Conservation (phyloP, 2,888 invertebrate genomes). For the Allygus modestus region DNA sequence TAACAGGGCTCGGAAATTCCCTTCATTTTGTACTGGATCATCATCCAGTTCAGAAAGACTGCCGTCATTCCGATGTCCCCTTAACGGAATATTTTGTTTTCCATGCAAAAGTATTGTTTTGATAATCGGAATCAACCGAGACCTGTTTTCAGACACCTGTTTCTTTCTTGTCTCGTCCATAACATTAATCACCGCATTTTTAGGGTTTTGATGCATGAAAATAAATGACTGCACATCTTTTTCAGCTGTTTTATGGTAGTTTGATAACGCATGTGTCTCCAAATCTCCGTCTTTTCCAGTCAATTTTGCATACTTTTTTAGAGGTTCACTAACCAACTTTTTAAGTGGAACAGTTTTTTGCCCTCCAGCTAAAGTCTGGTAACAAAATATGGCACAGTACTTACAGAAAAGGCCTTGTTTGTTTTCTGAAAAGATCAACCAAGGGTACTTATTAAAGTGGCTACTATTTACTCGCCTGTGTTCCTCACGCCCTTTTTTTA, state of each 20-base stretch:
- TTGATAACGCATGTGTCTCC: not conserved
- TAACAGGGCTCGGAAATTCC: conserved; percentile 43
- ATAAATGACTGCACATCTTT: not conserved
- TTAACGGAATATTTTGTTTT: conserved; percentile 23
- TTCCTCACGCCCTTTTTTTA: conserved; percentile 25
- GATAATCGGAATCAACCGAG: conserved; percentile 10
- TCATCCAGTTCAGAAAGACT: not conserved
- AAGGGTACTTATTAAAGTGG: conserved; percentile 5
- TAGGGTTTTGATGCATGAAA: not conserved
- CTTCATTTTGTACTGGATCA: conserved; percentile 32
- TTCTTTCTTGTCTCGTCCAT: not conserved
- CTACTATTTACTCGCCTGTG: not conserved
- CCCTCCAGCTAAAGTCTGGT: not conserved
- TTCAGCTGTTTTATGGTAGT: conserved; percentile 14
- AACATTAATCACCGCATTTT: not conserved
- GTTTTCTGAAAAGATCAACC: not conserved
- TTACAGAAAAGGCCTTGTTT: conserved; percentile 30
- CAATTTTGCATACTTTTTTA: conserved; percentile 27
- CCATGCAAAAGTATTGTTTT: conserved; percentile 20
- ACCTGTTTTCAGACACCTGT: conserved; percentile 8
- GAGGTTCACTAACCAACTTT: conserved; percentile 19
- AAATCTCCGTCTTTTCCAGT: conserved; percentile 29
- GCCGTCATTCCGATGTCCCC: conserved; percentile 25
- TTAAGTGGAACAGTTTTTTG: not conserved
- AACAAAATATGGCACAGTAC: conserved; percentile 25